phyloP scores from a whole-genome alignment of 2,888 invertebrate species.

The Plebejus anna region DNA sequence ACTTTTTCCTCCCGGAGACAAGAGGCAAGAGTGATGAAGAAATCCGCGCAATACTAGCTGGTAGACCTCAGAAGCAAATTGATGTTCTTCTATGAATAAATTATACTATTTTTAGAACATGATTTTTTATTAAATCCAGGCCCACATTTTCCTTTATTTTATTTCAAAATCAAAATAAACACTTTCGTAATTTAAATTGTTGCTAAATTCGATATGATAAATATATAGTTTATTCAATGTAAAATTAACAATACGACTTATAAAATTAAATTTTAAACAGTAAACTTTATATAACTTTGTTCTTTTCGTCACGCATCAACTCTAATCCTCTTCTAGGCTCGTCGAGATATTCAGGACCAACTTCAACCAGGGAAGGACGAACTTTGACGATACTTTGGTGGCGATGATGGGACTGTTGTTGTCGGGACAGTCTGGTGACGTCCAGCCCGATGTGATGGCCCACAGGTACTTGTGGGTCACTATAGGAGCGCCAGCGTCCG shows the following conservation, averaged over 20 bases:
- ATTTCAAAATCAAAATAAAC: no score
- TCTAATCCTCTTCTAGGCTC: not conserved
- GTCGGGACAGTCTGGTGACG: slow-evolving; percentile 36
- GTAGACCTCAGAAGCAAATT: slow-evolving; percentile 14
- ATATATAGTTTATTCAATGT: no score
- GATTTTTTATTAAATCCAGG: not conserved
- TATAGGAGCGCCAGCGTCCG: slow-evolving; percentile 67
- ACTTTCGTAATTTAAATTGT: no score
- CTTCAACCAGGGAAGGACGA: slow-evolving; percentile 52
- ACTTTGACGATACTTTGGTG: slow-evolving; percentile 50
- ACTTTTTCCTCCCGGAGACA: slow-evolving; percentile 62
- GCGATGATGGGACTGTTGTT: slow-evolving; percentile 53
- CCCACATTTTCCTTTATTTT: no score
- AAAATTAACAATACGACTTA: no score
- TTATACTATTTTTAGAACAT: not conserved
- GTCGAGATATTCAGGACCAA: not conserved
- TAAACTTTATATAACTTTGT: not conserved
- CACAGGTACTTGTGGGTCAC: slow-evolving; percentile 58
- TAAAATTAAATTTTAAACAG: no score
- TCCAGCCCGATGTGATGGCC: slow-evolving; percentile 71
- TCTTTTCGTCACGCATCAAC: not conserved
- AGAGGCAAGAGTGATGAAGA: slow-evolving; percentile 59
- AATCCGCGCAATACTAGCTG: slow-evolving; percentile 43
- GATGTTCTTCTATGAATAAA: slow-evolving; percentile 21
- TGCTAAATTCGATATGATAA: no score